phyloP scores from a whole-genome alignment of 2,113 vertebrate species.

The Gavialis gangeticus region DNA sequence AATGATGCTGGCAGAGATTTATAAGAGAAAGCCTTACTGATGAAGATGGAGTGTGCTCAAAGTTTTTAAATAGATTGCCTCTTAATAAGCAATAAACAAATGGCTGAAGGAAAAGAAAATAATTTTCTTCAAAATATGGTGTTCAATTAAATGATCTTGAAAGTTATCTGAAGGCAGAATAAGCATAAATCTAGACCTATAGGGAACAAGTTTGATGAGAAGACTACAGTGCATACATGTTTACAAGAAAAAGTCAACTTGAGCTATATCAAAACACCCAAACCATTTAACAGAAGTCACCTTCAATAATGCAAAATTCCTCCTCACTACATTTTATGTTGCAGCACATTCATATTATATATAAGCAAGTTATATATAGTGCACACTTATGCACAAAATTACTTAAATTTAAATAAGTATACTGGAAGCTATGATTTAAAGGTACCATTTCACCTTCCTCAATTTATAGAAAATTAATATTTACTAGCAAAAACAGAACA shows the following conservation, averaged over 20 bases:
- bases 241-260: constrained; percentile 16
- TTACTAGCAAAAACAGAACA: background rate
- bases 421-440: background rate
- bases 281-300: background rate
- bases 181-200: background rate
- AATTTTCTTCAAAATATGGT: background rate
- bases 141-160: constrained; percentile 50
- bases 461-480: background rate
- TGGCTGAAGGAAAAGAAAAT: constrained; percentile 29
- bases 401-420: background rate
- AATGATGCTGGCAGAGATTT: constrained; percentile 46
- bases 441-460: background rate
- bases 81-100: constrained; percentile 67
- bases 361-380: background rate
- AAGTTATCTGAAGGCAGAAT: constrained; percentile 37
- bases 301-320: background rate
- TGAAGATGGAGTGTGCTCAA: constrained; percentile 37
- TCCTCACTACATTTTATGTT: background rate
- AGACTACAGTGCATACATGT: background rate
- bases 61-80: constrained; percentile 58
- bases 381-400: background rate
- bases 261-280: background rate
- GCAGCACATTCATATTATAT: background rate
- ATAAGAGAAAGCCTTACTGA: constrained; percentile 21
- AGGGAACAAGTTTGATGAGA: background rate